Evolutionary conservation across 2,888 invertebrate species (phyloP).

Genomic region (Luperina nickerlii): DNA sequence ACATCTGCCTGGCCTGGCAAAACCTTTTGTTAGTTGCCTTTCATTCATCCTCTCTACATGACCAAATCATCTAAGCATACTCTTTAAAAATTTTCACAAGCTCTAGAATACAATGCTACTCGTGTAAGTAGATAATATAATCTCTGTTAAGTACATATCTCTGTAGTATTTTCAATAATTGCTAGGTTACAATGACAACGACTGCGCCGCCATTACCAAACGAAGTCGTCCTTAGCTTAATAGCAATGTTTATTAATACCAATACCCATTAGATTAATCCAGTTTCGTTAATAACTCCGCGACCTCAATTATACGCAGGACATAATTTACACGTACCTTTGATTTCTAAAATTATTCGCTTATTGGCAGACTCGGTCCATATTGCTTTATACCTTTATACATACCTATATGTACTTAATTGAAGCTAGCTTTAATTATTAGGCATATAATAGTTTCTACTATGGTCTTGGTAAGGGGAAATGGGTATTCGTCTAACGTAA

Average conservation of each 20-base stretch:
- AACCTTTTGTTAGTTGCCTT: background rate
- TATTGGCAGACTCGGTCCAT: constrained; percentile 35
- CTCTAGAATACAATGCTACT: background rate
- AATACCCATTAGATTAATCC: constrained; percentile 56
- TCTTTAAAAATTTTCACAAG: background rate
- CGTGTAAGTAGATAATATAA: background rate
- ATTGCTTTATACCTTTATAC: constrained; percentile 19
- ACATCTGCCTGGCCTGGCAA: background rate
- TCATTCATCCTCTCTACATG: background rate
- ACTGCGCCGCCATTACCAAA: constrained; percentile 21
- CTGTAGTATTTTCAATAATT: constrained; percentile 14
- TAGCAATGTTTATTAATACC: constrained; percentile 48
- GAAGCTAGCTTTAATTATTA: background rate
- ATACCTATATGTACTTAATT: background rate
- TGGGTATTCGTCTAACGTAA: background rate
- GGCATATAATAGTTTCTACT: background rate
- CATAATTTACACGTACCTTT: constrained; percentile 62
- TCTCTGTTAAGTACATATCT: background rate
- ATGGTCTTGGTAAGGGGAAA: background rate
- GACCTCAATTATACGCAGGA: constrained; percentile 58
- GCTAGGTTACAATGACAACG: constrained; percentile 21
- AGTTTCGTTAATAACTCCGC: constrained; percentile 57
- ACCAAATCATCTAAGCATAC: background rate
- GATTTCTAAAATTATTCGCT: constrained; percentile 59
- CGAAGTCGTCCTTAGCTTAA: constrained; percentile 51